A percentile compares a stretch with the other conserved stretches of the same genome.
phyloP scores from a whole-genome alignment of 53 echinoderm and acorn worm species.

The Holothuria scabra region DNA sequence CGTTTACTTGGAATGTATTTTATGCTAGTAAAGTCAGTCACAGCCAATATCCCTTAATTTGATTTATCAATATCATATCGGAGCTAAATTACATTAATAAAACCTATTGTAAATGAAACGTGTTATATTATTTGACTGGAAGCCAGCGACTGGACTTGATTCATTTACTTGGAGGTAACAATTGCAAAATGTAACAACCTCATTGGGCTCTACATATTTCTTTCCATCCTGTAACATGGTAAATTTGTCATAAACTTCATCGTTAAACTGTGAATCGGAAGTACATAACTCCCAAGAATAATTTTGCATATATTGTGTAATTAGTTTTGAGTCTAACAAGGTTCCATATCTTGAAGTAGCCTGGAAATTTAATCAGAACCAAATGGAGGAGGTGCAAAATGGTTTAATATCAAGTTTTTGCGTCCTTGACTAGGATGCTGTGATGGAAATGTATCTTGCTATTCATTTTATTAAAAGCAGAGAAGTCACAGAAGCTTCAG shows the following conservation, averaged over 20 bases:
- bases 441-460: too few relatives aligned
- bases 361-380: background rate
- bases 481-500: too few relatives aligned
- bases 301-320: too few relatives aligned
- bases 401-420: background rate
- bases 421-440: background rate
- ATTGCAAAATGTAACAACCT: too few relatives aligned
- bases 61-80: background rate
- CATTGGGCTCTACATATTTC: too few relatives aligned
- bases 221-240: too few relatives aligned
- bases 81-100: conserved; percentile 32
- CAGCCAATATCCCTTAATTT: conserved; percentile 13
- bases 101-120: conserved; percentile 30
- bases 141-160: conserved; percentile 9
- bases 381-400: background rate
- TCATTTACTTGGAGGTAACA: background rate
- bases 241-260: too few relatives aligned
- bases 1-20: conserved; percentile 1
- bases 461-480: too few relatives aligned
- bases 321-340: background rate
- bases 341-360: background rate
- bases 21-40: background rate
- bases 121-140: conserved; percentile 28
- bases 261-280: background rate
- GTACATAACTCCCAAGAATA: background rate